Evolutionary conservation across 2,797 vertebrate species (phyloP).

Genomic region (Micropoecilia bifurca): DNA sequence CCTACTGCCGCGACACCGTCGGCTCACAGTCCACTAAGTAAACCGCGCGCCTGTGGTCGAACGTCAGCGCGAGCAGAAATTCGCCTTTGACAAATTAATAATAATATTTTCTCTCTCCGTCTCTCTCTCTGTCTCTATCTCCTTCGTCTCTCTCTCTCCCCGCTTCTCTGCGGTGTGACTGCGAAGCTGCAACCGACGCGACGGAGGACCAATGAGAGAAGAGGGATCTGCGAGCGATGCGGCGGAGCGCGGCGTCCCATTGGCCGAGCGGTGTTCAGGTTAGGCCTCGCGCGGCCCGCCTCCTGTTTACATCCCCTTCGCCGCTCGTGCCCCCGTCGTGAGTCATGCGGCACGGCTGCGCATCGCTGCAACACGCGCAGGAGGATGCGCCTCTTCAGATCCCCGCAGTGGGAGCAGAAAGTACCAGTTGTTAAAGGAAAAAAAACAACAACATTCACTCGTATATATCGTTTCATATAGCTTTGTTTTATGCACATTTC

Average conservation of each 20-base stretch:
- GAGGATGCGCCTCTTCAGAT: slow-evolving; percentile 52
- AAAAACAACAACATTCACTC: neutral
- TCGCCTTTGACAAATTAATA: slow-evolving; percentile 78
- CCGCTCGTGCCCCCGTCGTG: slow-evolving; percentile 55
- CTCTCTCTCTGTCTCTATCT: too few relatives aligned
- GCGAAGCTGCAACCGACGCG: slow-evolving; percentile 68
- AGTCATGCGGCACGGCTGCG: slow-evolving; percentile 82
- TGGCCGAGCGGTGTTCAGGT: slow-evolving; percentile 58
- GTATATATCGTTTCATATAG: slow-evolving; percentile 13
- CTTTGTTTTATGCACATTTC: neutral
- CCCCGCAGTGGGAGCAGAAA: slow-evolving; percentile 56
- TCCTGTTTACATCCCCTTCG: slow-evolving; percentile 78
- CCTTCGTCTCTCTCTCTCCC: neutral
- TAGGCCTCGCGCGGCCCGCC: slow-evolving; percentile 70
- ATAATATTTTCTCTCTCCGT: slow-evolving; percentile 31
- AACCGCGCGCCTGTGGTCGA: slow-evolving; percentile 10
- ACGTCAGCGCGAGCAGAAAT: slow-evolving; percentile 48
- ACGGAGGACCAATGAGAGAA: slow-evolving; percentile 54
- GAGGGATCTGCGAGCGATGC: slow-evolving; percentile 7
- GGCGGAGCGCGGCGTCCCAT: slow-evolving; percentile 29
- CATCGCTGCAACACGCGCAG: slow-evolving; percentile 60
- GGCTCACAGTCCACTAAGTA: neutral
- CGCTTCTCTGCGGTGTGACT: slow-evolving; percentile 70
- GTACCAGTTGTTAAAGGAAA: slow-evolving; percentile 24
- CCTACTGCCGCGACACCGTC: slow-evolving; percentile 33